Percentiles rank a stretch among this genome's conserved stretches.
These are phyloP conservation scores for Drosophila repletoides DNA, from an alignment of 1,140 invertebrate genomes.

Conservation along the genomic window DNA sequence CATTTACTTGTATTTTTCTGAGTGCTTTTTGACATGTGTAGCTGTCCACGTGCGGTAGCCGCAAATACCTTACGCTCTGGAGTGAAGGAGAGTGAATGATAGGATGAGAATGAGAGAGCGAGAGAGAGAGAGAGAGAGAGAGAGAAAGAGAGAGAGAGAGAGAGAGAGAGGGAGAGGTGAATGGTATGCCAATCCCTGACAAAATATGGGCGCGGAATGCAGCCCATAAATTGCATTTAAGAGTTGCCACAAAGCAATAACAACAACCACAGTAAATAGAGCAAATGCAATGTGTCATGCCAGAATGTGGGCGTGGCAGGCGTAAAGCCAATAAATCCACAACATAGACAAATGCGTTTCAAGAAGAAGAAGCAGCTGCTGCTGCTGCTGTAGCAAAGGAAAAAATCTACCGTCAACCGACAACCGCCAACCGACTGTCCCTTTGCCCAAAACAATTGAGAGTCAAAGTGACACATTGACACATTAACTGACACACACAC, in stretches of 20 bases:
- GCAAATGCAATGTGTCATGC: slow-evolving; percentile 18
- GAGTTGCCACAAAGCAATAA: slow-evolving; percentile 6
- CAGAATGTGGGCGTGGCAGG: slow-evolving; percentile 27
- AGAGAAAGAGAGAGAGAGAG: not conserved
- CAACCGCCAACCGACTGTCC: slow-evolving; percentile 8
- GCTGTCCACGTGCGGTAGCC: slow-evolving; percentile 10
- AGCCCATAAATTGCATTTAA: slow-evolving; percentile 51
- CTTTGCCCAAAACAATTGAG: slow-evolving; percentile 43
- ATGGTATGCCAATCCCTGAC: slow-evolving; percentile 10
- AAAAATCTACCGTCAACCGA: no score
- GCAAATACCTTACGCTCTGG: slow-evolving; percentile 17
- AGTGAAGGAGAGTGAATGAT: not conserved
- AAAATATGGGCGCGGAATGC: slow-evolving; percentile 23
- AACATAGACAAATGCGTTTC: slow-evolving; percentile 22
- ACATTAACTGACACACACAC: slow-evolving; percentile 45
- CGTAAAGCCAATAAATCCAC: slow-evolving; percentile 32
- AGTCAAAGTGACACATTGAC: slow-evolving; percentile 56
- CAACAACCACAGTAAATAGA: not conserved
- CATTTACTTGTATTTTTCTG: no score
- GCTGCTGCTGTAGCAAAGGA: not conserved
- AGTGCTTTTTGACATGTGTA: not conserved
- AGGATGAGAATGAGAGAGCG: not conserved
- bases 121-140: not conserved
- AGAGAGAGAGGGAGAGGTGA: not conserved
- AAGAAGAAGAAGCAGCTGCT: not conserved